phyloP scores from a whole-genome alignment of 2,797 vertebrate species.

The Cottoperca gobio region DNA sequence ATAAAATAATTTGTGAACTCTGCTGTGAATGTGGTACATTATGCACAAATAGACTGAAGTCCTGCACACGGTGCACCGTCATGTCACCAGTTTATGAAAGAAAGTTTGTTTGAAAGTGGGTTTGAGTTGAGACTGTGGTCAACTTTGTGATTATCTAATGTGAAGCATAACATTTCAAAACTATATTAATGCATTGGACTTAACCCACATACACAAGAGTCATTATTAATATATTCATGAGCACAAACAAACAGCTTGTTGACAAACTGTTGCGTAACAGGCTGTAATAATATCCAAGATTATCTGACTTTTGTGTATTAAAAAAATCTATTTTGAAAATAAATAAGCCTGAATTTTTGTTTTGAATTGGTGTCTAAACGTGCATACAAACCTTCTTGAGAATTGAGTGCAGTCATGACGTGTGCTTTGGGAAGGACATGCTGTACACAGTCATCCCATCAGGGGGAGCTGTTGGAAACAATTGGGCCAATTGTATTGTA shows the following conservation, averaged over 20 bases:
- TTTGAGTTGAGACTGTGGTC: background rate
- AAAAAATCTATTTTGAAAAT: background rate
- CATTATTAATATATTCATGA: background rate
- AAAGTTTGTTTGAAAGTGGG: constrained; percentile 20
- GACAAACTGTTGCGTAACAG: background rate
- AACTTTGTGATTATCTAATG: constrained; percentile 8
- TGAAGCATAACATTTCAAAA: constrained; percentile 2
- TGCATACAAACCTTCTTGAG: constrained; percentile 15
- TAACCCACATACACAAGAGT: background rate
- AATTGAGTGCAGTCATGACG: constrained; percentile 28
- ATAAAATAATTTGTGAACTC: constrained; percentile 25
- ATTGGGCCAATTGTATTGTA: constrained; percentile 47
- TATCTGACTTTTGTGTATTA: background rate
- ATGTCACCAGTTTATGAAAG: constrained; percentile 25
- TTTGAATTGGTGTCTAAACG: background rate
- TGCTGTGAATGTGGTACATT: constrained; percentile 49
- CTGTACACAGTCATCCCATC: constrained; percentile 42
- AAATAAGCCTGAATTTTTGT: background rate
- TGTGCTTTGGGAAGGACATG: constrained; percentile 39
- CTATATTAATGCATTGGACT: background rate
- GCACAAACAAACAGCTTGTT: constrained; percentile 7
- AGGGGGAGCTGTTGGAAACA: constrained; percentile 56
- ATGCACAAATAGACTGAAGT: constrained; percentile 42
- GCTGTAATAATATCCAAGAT: background rate
- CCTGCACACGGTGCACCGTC: constrained; percentile 36